Percentiles rank a stretch among this genome's conserved stretches.
phyloP scores from a whole-genome alignment of 2,113 vertebrate species.

The Lagenorhynchus albirostris region DNA sequence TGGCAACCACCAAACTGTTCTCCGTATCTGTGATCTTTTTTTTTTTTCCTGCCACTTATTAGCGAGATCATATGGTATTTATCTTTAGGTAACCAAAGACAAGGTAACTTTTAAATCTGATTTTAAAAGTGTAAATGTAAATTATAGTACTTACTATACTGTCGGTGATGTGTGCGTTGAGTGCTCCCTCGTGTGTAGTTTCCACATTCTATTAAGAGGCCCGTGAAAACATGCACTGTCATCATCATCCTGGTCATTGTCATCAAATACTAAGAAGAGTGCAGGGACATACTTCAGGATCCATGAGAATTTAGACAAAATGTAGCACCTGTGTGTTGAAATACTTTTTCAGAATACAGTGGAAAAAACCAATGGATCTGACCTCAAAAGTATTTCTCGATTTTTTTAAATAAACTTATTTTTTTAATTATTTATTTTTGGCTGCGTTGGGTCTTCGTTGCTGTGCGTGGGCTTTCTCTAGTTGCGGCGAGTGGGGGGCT shows the following conservation, averaged over 20 bases:
- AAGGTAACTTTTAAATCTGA: background rate
- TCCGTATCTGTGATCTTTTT: background rate
- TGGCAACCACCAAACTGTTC: background rate
- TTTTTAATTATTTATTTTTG: no score
- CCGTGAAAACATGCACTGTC: background rate
- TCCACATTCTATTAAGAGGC: background rate
- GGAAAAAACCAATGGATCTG: background rate
- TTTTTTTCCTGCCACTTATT: background rate
- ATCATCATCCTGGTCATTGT: background rate
- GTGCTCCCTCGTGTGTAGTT: fast-evolving
- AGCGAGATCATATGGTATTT: background rate
- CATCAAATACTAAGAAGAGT: background rate
- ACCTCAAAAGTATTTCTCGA: background rate
- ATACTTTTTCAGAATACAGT: background rate
- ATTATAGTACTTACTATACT: background rate
- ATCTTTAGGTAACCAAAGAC: background rate
- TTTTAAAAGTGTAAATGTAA: background rate
- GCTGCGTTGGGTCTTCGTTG: no score
- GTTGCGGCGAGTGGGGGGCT: no score
- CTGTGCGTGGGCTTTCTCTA: no score
- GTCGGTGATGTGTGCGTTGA: background rate
- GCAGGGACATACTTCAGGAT: background rate
- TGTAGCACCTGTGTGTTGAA: background rate
- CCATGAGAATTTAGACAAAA: background rate
- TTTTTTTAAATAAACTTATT: background rate